Percentiles rank a stretch among this genome's conserved stretches.
phyloP scores from a whole-genome alignment of 2,797 vertebrate genomes.

The Catharus ustulatus region DNA sequence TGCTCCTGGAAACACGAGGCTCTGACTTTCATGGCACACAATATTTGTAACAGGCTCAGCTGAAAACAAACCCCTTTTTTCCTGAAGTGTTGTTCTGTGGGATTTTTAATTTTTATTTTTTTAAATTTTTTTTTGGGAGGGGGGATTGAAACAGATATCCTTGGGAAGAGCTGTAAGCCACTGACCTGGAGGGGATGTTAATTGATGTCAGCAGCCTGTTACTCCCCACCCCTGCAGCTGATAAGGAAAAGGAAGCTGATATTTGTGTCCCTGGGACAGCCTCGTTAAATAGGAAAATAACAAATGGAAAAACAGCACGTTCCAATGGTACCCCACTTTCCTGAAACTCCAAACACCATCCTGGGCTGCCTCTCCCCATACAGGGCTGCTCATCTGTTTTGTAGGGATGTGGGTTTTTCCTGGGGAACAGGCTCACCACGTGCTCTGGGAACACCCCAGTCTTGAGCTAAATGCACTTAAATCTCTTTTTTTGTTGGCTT shows the following conservation, averaged over 20 bases:
- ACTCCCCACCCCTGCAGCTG: neutral
- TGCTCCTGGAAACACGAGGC: neutral
- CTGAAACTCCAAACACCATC: neutral
- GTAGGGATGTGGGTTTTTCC: neutral
- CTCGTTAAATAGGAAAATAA: neutral
- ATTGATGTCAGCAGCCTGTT: neutral
- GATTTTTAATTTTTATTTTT: too few species aligned
- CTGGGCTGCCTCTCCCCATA: neutral
- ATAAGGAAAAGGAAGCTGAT: slow-evolving; percentile 41
- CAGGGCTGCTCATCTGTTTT: accelerated
- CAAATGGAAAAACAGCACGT: neutral
- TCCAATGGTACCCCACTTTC: neutral
- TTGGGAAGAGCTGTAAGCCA: neutral
- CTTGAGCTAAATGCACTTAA: neutral
- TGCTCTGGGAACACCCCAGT: accelerated
- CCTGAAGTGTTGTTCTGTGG: neutral
- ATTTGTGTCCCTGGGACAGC: neutral
- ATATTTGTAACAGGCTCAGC: neutral
- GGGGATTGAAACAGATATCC: neutral
- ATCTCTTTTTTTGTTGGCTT: neutral
- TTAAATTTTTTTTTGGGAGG: neutral
- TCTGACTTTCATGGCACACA: neutral
- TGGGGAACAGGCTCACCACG: accelerated
- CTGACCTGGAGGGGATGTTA: neutral
- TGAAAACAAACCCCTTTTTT: neutral